phyloP scores from a whole-genome alignment of 2,888 invertebrate genomes.

The Cantharis rufa region DNA sequence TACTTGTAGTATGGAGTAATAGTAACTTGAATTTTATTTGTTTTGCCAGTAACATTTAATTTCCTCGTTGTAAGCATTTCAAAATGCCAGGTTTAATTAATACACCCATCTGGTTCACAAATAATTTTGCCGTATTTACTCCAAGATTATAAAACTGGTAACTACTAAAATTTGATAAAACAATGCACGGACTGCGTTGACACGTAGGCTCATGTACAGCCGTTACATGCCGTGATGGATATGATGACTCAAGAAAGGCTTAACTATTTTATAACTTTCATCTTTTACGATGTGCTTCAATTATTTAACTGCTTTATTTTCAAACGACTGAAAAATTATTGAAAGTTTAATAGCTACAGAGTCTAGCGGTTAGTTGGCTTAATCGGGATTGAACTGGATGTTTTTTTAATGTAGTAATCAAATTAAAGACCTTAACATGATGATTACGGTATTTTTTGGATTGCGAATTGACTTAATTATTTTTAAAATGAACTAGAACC shows the following conservation, averaged over 20 bases:
- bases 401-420: too few relatives aligned
- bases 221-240: not conserved
- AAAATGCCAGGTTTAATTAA: not conserved
- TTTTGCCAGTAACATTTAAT: not conserved
- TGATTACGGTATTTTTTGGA: too few relatives aligned
- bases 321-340: too few relatives aligned
- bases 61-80: not conserved
- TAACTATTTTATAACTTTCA: too few relatives aligned
- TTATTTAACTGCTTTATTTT: too few relatives aligned
- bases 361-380: too few relatives aligned
- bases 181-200: not conserved
- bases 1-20: not conserved
- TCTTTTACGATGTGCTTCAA: too few relatives aligned
- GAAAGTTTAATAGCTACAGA: too few relatives aligned
- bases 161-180: not conserved
- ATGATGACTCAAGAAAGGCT: not conserved
- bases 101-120: not conserved
- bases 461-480: too few relatives aligned
- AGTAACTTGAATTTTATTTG: not conserved
- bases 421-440: too few relatives aligned
- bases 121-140: not conserved
- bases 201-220: not conserved
- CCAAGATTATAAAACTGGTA: not conserved
- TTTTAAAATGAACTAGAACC: too few relatives aligned
- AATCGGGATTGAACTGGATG: too few relatives aligned